Base-by-base conservation (phyloP, 2,888 invertebrate genomes). In the Argyresthia albistria region DNA sequence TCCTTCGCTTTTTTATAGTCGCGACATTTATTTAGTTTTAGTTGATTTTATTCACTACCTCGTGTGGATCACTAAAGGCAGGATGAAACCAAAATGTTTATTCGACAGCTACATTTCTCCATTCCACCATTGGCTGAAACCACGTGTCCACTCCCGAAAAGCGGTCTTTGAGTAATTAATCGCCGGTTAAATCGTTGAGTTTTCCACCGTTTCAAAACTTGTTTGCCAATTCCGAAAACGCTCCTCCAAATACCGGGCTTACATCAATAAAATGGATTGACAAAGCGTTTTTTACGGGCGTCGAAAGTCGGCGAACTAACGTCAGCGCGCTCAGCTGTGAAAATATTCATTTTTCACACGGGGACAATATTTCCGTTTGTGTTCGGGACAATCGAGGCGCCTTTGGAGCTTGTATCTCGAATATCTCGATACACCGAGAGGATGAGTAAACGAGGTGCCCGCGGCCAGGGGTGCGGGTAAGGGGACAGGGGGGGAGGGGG, bases 321-420 rank as follows among this genome's bases (percentile, higher is more conserved):
- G 56, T 57, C 56, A 58, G 51, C 48, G 59, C 57, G 60, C 56
- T 67, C 65, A 63, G 64, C 46, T 50, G 43, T 46, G 15, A 70
- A 73, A 73, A 72, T 70, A 71, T 76, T 69, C 70, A 73, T 71
- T 75, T 79, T 79, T 73, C 70, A 68, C 63, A 66, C 65, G 66
- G 58, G 25, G 59, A 66, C 68, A 71, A 74, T 73, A 73, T 77
- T 78, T 73, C 71, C 71, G 75, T 73, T 77, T 75, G 75, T 71
- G 73, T 75, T 68, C 25, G 66, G 69, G 70, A 75, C 76, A 79
- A 78, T 78, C 69, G 74, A 61, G 68, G 68, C 65, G 63, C 68
- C 67, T 75, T 76, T 73, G 68, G 65, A n/a, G 37, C 64, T 65
- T 66, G 65, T 69, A 55, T 62, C 60, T 25, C 25, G 25, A 25